Conservation (phyloP, 2,113 vertebrate genomes). For the Orcinus orca region DNA sequence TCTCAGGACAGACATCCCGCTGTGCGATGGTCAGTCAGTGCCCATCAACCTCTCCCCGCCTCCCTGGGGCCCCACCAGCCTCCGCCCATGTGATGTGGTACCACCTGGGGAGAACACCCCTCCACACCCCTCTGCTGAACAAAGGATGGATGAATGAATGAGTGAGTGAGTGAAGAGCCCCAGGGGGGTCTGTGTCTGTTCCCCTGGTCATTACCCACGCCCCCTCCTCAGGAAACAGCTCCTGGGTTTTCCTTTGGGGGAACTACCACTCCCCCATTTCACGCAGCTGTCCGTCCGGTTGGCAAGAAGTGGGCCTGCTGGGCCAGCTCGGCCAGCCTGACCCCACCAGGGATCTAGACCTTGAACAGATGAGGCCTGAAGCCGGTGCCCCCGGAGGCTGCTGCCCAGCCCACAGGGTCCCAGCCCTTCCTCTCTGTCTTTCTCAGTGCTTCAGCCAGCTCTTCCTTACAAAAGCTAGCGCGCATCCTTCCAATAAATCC, state of each 20-base stretch:
- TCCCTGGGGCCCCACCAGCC: not conserved
- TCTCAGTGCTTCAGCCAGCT: accelerated
- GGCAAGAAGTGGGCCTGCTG: not conserved
- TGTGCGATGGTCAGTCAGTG: accelerated
- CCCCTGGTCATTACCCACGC: accelerated
- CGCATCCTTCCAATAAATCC: accelerated
- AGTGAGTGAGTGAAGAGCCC: no score
- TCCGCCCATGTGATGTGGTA: accelerated
- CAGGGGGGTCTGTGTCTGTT: accelerated
- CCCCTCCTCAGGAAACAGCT: not conserved
- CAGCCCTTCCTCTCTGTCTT: no score
- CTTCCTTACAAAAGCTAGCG: not conserved
- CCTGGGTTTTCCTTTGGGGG: not conserved
- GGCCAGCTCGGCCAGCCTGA: accelerated
- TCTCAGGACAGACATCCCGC: not conserved
- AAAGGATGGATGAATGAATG: not conserved
- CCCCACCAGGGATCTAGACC: not conserved
- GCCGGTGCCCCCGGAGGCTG: not conserved
- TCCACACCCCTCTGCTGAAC: no score
- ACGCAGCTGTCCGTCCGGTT: accelerated
- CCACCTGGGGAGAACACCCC: accelerated
- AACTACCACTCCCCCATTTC: not conserved
- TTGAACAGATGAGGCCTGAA: not conserved
- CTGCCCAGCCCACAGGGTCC: not conserved
- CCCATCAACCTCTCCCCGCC: accelerated